A percentile compares a stretch with the other conserved stretches of the same genome.
Conservation (phyloP, 2,113 vertebrate genomes). For the Lamprotornis superbus region DNA sequence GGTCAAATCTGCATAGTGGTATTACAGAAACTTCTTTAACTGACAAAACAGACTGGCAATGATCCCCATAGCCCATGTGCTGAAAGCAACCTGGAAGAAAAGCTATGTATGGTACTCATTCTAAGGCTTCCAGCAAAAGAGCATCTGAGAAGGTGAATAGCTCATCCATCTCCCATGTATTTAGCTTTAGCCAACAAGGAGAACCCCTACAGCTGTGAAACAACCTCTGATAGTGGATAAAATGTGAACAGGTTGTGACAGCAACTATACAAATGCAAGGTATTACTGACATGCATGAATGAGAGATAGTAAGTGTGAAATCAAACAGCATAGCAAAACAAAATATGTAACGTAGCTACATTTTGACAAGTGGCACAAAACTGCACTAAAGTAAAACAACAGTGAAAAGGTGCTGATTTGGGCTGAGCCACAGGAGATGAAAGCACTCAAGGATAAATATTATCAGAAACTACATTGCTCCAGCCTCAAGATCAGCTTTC, state of each 20-base stretch:
- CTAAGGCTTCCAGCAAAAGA: not conserved
- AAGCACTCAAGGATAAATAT: not conserved
- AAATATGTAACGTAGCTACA: not conserved
- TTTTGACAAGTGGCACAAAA: constrained; percentile 6
- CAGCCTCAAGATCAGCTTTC: not conserved
- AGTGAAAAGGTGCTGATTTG: not conserved
- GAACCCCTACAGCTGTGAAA: constrained; percentile 15
- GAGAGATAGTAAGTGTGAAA: constrained; percentile 14
- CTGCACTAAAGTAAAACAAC: not conserved
- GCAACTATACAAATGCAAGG: not conserved
- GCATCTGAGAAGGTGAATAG: not conserved
- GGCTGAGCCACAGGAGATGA: not conserved
- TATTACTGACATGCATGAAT: not conserved
- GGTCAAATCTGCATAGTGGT: not conserved
- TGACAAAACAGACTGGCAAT: not conserved
- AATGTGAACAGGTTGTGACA: constrained; percentile 37
- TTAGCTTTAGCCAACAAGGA: not conserved
- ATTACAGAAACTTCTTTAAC: not conserved
- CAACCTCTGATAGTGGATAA: not conserved
- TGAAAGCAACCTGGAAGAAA: not conserved
- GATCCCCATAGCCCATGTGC: not conserved
- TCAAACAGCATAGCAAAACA: not conserved
- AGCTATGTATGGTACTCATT: not conserved
- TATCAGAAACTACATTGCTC: not conserved
- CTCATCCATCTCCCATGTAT: not conserved